These are phyloP conservation scores for Oreochromis mossambicus DNA, from an alignment of 2,797 vertebrate genomes.

Conservation along the genomic window DNA sequence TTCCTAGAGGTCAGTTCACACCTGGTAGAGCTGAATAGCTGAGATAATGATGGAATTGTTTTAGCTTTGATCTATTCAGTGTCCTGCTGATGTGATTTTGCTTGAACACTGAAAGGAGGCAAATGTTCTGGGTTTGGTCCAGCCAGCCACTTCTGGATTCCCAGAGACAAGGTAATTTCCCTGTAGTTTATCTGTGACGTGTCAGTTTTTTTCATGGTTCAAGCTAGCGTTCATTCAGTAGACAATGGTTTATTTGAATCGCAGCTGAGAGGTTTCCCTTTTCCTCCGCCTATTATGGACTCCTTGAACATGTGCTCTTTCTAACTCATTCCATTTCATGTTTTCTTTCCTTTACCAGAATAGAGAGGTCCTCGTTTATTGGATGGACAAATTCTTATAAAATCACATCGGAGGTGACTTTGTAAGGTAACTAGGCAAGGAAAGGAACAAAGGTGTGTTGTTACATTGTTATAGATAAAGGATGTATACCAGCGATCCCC, in stretches of 20 bases:
- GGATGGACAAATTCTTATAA: slow-evolving; percentile 4
- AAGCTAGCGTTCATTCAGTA: background rate
- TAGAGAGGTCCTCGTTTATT: background rate
- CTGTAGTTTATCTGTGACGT: slow-evolving; percentile 8
- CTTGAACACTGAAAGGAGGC: background rate
- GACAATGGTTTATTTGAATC: slow-evolving; percentile 14
- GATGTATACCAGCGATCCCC: background rate
- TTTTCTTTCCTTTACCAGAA: background rate
- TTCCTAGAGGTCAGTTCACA: slow-evolving; percentile 54
- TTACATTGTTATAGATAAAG: slow-evolving; percentile 10
- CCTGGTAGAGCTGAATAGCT: slow-evolving; percentile 45
- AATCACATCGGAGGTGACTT: background rate
- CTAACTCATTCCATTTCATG: background rate
- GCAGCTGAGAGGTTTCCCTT: background rate
- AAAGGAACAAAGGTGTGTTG: slow-evolving; percentile 28
- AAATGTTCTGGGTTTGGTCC: background rate
- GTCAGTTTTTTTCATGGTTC: background rate
- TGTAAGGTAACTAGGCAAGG: slow-evolving; percentile 14
- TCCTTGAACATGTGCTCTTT: background rate
- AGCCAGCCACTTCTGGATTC: slow-evolving; percentile 6
- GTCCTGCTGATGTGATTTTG: background rate
- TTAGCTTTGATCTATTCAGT: slow-evolving; percentile 28
- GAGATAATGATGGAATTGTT: slow-evolving; percentile 39
- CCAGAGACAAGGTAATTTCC: slow-evolving; percentile 6
- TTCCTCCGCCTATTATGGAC: background rate